Evolutionary conservation across 2,888 invertebrate species (phyloP), one percentile per base, ranked within the genome.

Genomic region (Enchytraeus crypticus): DNA sequence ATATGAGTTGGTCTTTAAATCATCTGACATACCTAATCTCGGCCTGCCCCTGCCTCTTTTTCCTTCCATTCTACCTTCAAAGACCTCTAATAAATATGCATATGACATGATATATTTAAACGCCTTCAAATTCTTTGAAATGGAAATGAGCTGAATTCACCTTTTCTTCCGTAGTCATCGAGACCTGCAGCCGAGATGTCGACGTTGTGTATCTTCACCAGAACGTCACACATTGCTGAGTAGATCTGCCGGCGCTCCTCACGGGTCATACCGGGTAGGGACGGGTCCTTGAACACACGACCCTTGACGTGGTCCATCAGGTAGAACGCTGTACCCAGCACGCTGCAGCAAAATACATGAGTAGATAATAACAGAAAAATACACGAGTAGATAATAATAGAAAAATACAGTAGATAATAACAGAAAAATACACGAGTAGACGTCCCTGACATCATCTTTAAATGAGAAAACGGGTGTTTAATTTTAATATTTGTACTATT

Each of bases 321-420:
- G 65, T 80, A 81, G 68, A 81, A 81, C 4, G 78, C 76, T 8
- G 80, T 80, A 34, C 80, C 80, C 3, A 81, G 65, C 8, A 80
- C 62, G 64, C 80, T 80, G 69, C n/a, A 56, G 21, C 21, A 51
- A 47, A 27, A 53, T 11, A 27, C 18, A 3, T 18, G 14, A 27
- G 2, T 46, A n/a, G 14, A 57, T 29, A 57, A 14, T 14, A 49
- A 49, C 18, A 26, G 30, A 5, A 51, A 51, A 51, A 27, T 18
- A 21, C 53, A 23, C 21, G 14, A 1, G 26, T 27, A 49, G 29
- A 27, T 49, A 49, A 27, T 29, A 49, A 14, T 5, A 18, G 49
- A 33, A 53, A 53, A 53, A 26, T 4, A n/a, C n/a, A n/a, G n/a
- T n/a, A n/a, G n/a, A n/a, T n/a, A 14, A 8, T 38, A 14, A 14